Evolutionary conservation across 2,113 vertebrate genomes (phyloP), one percentile per base, ranked within the genome.

Genomic region (Scomber colias): DNA sequence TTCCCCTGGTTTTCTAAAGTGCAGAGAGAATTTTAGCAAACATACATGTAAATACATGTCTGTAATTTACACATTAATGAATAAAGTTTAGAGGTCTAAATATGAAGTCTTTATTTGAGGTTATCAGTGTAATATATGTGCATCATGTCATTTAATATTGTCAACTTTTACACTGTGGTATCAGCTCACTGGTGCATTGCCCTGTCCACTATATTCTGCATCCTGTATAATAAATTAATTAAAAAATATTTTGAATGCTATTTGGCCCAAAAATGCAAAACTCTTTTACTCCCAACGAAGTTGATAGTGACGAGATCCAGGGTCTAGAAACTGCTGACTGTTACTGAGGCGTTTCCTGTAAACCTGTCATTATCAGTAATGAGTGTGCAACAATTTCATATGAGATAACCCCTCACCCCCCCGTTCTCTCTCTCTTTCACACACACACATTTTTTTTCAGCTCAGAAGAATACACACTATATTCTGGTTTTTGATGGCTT

Each of bases 391-490:
- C 64, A 51, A 62, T 80, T 73, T 3, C 10, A 4, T 46, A 4
- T 63, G 30, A 83, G 90, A 90, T 90, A 82, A 92, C 62, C 1
- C 0, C 16, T 5, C 27, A 44, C 21, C 19, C 27, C 4, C 51
- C 7, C 11, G 0, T 16, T 59, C 11, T 57, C 48, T 35, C 6
- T 40, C 35, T 40, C 7, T 40, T 9, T 40, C 35, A 10, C 5
- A 11, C 21, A 27, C 35, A 3, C 71, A n/a, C 35, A 21, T 86
- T 71, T 13, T 79, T 54, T 92, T 92, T 75, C 89, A 97, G 97
- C 95, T 81, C 96, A 98, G 94, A 99, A 97, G 49, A 98, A 95
- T 82, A 95, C 93, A 0, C 96, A 96, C 44, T 98, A 97, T 73
- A 91, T 96, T 11, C 94, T 99, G 79, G 82, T 96, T 44, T 99